Percentiles rank a stretch among this genome's conserved stretches.
Evolutionary conservation across 2,888 invertebrate genomes (phyloP).

Genomic region (Parasteatoda lunata): DNA sequence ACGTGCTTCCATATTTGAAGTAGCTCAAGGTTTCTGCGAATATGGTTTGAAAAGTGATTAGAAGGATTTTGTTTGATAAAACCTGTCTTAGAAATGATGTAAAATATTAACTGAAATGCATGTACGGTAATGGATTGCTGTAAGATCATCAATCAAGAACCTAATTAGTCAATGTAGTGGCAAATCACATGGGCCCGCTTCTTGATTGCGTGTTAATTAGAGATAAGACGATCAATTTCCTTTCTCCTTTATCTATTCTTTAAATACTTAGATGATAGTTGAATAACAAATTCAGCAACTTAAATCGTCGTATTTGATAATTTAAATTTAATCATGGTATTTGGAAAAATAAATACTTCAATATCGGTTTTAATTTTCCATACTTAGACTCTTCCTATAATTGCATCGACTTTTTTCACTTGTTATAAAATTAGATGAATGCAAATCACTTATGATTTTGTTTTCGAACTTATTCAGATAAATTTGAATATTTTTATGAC

Average conservation of each 20-base stretch:
- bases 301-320: neutral
- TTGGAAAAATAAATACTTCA: no score
- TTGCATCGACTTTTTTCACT: no score
- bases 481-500: no score
- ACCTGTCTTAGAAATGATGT: neutral
- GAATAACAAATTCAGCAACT: neutral
- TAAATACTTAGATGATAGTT: neutral
- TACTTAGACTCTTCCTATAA: no score
- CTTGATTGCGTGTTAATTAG: constrained; percentile 5
- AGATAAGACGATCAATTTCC: constrained; percentile 3
- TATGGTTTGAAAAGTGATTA: neutral
- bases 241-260: neutral
- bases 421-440: no score
- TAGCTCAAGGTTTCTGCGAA: no score
- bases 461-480: no score
- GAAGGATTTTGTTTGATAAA: neutral
- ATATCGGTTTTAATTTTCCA: no score
- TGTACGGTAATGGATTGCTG: neutral
- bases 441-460: no score
- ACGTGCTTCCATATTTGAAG: no score
- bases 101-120: neutral
- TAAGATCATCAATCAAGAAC: neutral
- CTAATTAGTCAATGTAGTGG: neutral
- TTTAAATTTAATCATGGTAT: no score
- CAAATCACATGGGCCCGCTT: neutral